Evolutionary conservation across 2,888 invertebrate species (phyloP), one percentile per base, ranked within the genome.

Genomic region (Dicyrtomina minuta): DNA sequence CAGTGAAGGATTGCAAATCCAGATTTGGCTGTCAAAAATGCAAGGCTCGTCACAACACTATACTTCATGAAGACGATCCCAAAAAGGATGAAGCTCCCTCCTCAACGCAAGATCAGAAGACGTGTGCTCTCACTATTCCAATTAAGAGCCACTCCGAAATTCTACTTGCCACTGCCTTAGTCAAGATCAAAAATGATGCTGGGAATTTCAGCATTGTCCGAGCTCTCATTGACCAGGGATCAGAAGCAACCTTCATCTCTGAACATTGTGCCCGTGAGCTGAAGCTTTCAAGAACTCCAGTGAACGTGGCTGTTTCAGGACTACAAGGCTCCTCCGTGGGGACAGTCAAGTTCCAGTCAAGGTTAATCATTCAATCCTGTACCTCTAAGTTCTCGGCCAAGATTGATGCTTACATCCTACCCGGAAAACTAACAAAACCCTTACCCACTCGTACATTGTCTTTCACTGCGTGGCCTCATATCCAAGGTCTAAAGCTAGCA

Each of bases 141-240:
- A 53, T 4, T 20, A 24, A 56, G 2, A 56, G 13, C 13, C 5
- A 24, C 8, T n/a, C 26, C 17, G 24, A 33, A 13, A 27, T 56
- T 2, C 17, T 60, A 10, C 20, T 60, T 5, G 60, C 41, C 2
- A 60, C 60, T 6, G 60, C 60, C 8, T 10, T 60, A 5, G 60
- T 60, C 1, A n/a, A 41, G 33, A 44, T 66, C 1, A 43, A 12
- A 2, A 46, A 56, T 43, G 4, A 3, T 1, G 10, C 1, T 15
- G 66, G 66, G 26, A 26, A 39, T 8, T 20, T 2, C 15, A 27
- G 27, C 6, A 4, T 5, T 1, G 39, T 39, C 24, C 66, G 66
- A 13, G 66, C 39, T 15, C n/a, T 66, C 2, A 13, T 66, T 13
- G 66, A 56, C 17, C 26, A 24, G 0, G 66, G 55, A 15, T 46